Conservation (phyloP, 2,888 invertebrate species). For the Drosophila tanythrix region DNA sequence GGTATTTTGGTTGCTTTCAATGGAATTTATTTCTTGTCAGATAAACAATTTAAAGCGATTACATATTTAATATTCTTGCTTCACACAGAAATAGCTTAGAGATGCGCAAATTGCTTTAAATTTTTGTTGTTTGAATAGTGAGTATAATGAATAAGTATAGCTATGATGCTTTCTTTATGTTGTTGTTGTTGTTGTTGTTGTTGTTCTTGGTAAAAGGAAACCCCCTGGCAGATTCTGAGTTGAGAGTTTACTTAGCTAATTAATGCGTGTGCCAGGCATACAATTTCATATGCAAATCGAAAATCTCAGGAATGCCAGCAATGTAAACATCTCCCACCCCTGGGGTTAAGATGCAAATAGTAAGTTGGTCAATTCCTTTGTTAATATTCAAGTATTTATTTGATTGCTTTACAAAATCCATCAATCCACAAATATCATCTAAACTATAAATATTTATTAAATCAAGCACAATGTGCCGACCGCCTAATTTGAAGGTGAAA, state of each 20-base stretch:
- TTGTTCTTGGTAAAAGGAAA: constrained; percentile 22
- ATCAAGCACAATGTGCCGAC: constrained; percentile 39
- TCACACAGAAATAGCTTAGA: constrained; percentile 35
- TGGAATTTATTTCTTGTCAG: constrained; percentile 30
- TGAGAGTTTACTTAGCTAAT: constrained; percentile 53
- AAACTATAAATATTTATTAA: constrained; percentile 52
- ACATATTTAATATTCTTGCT: constrained; percentile 26
- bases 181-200: not conserved
- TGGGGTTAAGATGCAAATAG: constrained; percentile 42
- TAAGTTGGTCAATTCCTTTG: constrained; percentile 7
- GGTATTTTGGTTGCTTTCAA: constrained; percentile 3
- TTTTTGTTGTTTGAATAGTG: constrained; percentile 43
- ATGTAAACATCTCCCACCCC: constrained; percentile 42
- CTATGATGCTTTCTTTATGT: not conserved
- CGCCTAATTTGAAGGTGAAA: constrained; percentile 57
- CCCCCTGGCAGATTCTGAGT: constrained; percentile 23
- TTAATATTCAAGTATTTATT: constrained; percentile 14
- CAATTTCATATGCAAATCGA: constrained; percentile 48
- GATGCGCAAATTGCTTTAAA: constrained; percentile 53
- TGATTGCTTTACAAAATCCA: constrained; percentile 36
- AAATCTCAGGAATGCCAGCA: constrained; percentile 46
- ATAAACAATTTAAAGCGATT: constrained; percentile 51
- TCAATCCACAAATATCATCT: constrained; percentile 39
- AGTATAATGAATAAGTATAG: constrained; percentile 28
- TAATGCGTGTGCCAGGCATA: constrained; percentile 34